Evolutionary conservation across 2,888 invertebrate genomes (phyloP).

Genomic region (Meghimatium bilineatum): DNA sequence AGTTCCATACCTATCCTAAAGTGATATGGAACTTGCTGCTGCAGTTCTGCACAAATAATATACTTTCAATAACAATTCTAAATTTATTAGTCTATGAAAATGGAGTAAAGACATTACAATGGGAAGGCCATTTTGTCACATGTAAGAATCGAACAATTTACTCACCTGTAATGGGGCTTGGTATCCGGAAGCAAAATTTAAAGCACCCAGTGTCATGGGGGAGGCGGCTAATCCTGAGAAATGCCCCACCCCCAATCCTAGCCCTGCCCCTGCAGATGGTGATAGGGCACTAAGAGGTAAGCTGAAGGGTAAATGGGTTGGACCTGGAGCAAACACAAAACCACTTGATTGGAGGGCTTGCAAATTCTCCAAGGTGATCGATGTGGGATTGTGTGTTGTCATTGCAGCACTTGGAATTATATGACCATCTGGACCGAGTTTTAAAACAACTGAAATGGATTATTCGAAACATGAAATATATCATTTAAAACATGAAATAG

Average conservation of each 20-base stretch:
- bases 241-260: slow-evolving; percentile 37
- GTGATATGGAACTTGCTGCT: no score
- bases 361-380: slow-evolving; percentile 41
- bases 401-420: slow-evolving; percentile 21
- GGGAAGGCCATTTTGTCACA: no score
- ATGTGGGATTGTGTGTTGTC: slow-evolving; percentile 7
- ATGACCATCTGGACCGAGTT: slow-evolving; percentile 38
- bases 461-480: not conserved
- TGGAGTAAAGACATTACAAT: no score
- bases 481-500: not conserved
- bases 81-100: no score
- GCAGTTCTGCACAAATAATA: no score
- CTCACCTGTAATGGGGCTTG: slow-evolving; percentile 33
- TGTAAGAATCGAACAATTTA: not conserved
- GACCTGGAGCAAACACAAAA: slow-evolving; percentile 39
- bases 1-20: no score
- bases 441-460: slow-evolving; percentile 39
- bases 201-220: slow-evolving; percentile 33
- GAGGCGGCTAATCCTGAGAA: slow-evolving; percentile 33
- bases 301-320: slow-evolving; percentile 38
- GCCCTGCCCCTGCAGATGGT: slow-evolving; percentile 32
- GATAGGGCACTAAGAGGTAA: slow-evolving; percentile 37
- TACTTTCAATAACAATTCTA: no score
- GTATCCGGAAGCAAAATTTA: slow-evolving; percentile 39
- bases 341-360: slow-evolving; percentile 45